Evolutionary conservation across 2,113 vertebrate species (phyloP), one percentile per base, ranked within the genome.

Genomic region (Proteles cristata): DNA sequence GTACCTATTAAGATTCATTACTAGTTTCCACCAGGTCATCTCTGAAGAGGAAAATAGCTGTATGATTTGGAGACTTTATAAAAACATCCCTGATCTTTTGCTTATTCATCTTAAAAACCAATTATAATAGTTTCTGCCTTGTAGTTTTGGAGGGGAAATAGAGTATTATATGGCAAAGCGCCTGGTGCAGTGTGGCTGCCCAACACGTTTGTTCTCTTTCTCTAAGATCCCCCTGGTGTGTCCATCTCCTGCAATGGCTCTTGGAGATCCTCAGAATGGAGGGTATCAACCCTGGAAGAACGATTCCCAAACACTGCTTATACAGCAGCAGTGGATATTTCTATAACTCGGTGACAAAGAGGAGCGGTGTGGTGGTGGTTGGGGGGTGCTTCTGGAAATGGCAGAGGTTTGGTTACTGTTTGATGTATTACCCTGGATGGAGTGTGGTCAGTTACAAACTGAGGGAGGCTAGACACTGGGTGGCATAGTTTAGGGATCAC

Each of bases 61-160:
- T n/a, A 66, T 39, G 9, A 61, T 94, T 76, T 66, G 50, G 35
- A 28, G 23, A 92, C 16, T 89, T 95, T 66, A 31, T 58, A 48
- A 87, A 53, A 88, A 43, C 5, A 25, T 48, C 11, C 33, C 17
- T 69, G 25, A 33, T 84, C 21, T 45, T 79, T 76, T 66, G 21
- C 90, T 95, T 96, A 80, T 66, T 92, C 35, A 65, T 96, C 68
- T 86, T 39, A 71, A 71, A 90, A 87, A 71, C 0, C n/a, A 82
- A 48, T 81, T 28, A 63, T 53, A 88, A 94, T 69, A 71, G 55
- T 68, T 76, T 95, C 33, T 45, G 53, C 61, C 11, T 92, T 81
- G 0, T 17, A 85, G 19, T n/a, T 91, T 83, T 88, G 3, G 58
- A 74, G 55, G 31, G 21, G 28, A 74, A 50, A 55, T 45, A 45